phyloP scores from a whole-genome alignment of 2,888 invertebrate species.

The Anagyrus pseudococci region DNA sequence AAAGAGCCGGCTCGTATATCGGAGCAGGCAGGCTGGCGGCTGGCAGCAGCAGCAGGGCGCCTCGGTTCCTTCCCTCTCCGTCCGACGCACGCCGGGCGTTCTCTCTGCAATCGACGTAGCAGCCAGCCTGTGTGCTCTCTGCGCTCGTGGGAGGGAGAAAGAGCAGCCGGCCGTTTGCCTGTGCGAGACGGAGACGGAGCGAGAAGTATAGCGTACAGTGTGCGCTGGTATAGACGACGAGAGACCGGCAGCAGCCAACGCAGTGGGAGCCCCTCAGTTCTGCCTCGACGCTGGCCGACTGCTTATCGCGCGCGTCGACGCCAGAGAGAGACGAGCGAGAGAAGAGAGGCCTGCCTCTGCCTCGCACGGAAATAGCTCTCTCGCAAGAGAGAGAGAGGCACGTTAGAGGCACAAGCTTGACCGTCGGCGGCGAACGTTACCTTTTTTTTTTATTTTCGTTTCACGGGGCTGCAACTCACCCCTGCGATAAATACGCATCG shows the following conservation, averaged over 20 bases:
- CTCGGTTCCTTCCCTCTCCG: neutral
- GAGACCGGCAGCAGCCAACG: neutral
- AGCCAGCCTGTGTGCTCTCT: too few relatives aligned
- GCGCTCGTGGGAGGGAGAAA: neutral
- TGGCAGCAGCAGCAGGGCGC: constrained; percentile 6
- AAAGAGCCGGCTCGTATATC: neutral
- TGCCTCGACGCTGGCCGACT: constrained; percentile 38
- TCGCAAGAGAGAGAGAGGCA: neutral
- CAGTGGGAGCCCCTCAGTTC: constrained; percentile 30
- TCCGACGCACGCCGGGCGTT: neutral
- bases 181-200: too few relatives aligned
- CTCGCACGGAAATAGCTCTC: too few relatives aligned
- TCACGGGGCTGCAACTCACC: too few relatives aligned
- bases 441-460: too few relatives aligned
- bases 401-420: neutral
- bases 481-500: too few relatives aligned
- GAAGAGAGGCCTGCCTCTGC: neutral
- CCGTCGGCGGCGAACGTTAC: neutral
- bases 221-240: too few relatives aligned
- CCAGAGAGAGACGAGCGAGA: constrained; percentile 5
- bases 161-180: neutral
- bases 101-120: too few relatives aligned
- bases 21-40: neutral
- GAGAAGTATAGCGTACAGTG: too few relatives aligned
- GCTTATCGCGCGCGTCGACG: constrained; percentile 24